Conservation (phyloP, 2,888 invertebrate genomes). For the Lepidochrysops patricia region DNA sequence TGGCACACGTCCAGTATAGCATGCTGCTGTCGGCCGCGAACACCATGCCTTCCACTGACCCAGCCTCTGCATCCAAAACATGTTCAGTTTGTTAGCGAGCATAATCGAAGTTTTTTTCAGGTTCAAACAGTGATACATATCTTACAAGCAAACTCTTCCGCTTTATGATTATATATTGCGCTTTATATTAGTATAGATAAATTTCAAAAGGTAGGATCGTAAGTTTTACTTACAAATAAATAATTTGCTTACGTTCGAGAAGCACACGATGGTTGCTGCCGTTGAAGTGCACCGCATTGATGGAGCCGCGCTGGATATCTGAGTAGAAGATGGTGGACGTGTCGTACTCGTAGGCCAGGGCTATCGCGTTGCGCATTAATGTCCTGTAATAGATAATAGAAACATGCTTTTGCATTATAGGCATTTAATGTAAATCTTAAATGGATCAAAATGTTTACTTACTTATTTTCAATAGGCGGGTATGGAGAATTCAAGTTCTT, state of each 20-base stretch:
- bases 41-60: slow-evolving; percentile 90
- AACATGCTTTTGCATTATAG: no score
- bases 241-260: slow-evolving; percentile 80
- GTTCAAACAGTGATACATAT: no score
- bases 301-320: slow-evolving; percentile 89
- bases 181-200: no score
- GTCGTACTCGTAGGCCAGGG: slow-evolving; percentile 85
- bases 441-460: slow-evolving; percentile 22
- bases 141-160: no score
- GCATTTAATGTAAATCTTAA: no score
- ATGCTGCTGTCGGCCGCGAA: slow-evolving; percentile 80
- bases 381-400: slow-evolving; percentile 47
- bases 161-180: no score
- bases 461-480: slow-evolving; percentile 79
- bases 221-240: no score
- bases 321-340: slow-evolving; percentile 85
- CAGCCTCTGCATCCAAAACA: slow-evolving; percentile 85
- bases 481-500: slow-evolving; percentile 85
- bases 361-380: slow-evolving; percentile 89
- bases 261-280: slow-evolving; percentile 82
- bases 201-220: no score
- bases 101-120: no score
- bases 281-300: slow-evolving; percentile 87
- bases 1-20: slow-evolving; percentile 92
- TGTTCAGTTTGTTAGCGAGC: no score